phyloP scores from a whole-genome alignment of 2,797 vertebrate species.

The Telmatherina bonti region DNA sequence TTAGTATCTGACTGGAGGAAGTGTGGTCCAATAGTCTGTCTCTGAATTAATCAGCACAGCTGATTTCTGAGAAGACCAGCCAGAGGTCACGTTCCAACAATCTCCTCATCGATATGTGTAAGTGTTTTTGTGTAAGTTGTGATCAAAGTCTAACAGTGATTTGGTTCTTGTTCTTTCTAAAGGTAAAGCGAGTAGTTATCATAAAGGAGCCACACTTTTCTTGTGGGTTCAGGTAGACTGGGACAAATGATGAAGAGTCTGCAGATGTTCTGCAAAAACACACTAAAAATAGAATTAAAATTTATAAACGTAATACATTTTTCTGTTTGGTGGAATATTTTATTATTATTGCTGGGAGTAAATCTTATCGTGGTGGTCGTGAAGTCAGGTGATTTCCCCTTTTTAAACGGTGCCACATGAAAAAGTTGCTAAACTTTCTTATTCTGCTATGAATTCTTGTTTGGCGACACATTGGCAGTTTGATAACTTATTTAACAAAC shows the following conservation, averaged over 20 bases:
- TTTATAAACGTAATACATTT: too few species aligned
- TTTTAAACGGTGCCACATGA: too few species aligned
- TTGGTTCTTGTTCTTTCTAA: conserved; percentile 19
- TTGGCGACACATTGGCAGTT: background rate
- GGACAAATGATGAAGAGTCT: conserved; percentile 1
- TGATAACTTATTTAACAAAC: background rate
- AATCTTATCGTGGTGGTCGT: too few species aligned
- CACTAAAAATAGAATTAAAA: too few species aligned
- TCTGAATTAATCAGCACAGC: conserved; percentile 24
- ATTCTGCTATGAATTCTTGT: background rate
- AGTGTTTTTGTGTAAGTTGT: background rate
- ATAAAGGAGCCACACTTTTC: background rate
- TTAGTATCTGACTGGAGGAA: conserved; percentile 22
- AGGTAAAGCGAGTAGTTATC: conserved; percentile 5
- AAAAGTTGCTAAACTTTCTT: background rate
- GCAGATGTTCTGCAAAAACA: background rate
- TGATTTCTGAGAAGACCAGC: conserved; percentile 28
- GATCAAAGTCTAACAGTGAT: conserved; percentile 23
- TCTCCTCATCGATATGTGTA: background rate
- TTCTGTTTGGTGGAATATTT: too few species aligned
- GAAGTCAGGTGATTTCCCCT: background rate
- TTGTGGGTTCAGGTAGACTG: background rate
- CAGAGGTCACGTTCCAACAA: conserved; percentile 35
- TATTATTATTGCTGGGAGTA: too few species aligned
- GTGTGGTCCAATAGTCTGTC: conserved; percentile 58